phyloP scores from a whole-genome alignment of 2,888 invertebrate genomes.

The Heteromurus nitidus region DNA sequence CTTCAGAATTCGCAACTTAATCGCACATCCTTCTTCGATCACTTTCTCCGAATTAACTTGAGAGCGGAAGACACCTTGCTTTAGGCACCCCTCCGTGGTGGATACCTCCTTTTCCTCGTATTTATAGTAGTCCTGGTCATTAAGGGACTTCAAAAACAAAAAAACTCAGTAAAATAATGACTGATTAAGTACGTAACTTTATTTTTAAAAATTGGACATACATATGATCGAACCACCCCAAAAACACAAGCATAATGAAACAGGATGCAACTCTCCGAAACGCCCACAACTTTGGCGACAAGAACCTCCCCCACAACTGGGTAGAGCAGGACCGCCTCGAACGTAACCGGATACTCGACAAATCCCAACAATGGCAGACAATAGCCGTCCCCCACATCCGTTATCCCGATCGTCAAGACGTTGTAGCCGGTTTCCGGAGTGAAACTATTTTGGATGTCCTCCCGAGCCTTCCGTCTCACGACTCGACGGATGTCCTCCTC shows the following conservation, averaged over 20 bases:
- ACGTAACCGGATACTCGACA: conserved; percentile 30
- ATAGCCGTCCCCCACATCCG: conserved; percentile 34
- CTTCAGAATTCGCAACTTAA: conserved; percentile 19
- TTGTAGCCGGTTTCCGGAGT: conserved; percentile 31
- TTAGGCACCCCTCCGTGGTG: not conserved
- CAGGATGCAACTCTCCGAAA: conserved; percentile 29
- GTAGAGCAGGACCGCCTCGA: conserved; percentile 38
- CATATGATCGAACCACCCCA: conserved; percentile 44
- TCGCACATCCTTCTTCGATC: conserved; percentile 30
- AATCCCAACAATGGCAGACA: conserved; percentile 36
- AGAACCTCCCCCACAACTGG: conserved; percentile 47
- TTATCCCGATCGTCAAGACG: not conserved
- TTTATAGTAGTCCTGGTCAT: conserved; percentile 22
- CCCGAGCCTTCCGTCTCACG: conserved; percentile 24
- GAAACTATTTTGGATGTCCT: conserved; percentile 16
- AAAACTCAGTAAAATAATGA: not conserved
- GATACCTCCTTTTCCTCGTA: conserved; percentile 14
- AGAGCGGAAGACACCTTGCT: not conserved
- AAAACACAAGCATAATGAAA: conserved; percentile 35
- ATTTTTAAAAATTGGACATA: conserved; percentile 17
- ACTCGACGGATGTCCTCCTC: not conserved
- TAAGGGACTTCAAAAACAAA: conserved; percentile 22
- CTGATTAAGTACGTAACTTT: conserved; percentile 3
- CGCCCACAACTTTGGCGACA: conserved; percentile 14
- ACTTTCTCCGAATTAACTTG: conserved; percentile 11